Evolutionary conservation across 2,888 invertebrate genomes (phyloP), one percentile per base, ranked within the genome.

Genomic region (Antitype chi): DNA sequence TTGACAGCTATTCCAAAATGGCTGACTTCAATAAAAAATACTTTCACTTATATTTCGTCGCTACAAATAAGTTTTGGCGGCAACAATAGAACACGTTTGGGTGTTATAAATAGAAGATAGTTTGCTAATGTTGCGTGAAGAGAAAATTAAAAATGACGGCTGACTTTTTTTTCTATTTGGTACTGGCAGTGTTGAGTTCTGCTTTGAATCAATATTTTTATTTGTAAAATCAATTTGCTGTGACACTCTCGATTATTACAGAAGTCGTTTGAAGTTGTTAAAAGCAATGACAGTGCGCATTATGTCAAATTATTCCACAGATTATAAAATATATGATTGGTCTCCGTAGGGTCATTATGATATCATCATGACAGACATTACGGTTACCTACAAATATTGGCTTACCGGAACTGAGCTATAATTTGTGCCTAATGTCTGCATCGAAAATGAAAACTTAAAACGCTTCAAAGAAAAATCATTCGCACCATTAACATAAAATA

Each of bases 21-120:
- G 87, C 89, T 81, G 85, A 62, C 72, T 72, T 72, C 75, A 85
- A 85, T 82, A 89, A 86, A 89, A 88, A 89, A 87, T 88, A 94
- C 95, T 95, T 95, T 95, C 95, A 92, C 95, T 90, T 81, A 80
- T 86, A 91, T 90, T 90, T 89, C 90, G 91, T 92, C 90, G 89
- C 89, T 87, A 87, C 90, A 86, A 87, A 88, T 88, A 83, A 86
- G 85, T 90, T 91, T 88, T 88, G 85, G 38, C 77, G 82, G 64
- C 84, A 89, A 93, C 92, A 94, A 93, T 92, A 80, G 87, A 90
- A 90, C 91, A 91, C 91, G 92, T 92, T 93, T 93, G 90, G 92
- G 91, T 89, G 93, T 89, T 89, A 91, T 91, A 92, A 90, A 90
- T 84, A 74, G 82, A 91, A 88, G 93, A 93, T 92, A 80, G 91